Evolutionary conservation across 1,140 invertebrate genomes (phyloP), one percentile per base, ranked within the genome.

Genomic region (Drosophila orosa): DNA sequence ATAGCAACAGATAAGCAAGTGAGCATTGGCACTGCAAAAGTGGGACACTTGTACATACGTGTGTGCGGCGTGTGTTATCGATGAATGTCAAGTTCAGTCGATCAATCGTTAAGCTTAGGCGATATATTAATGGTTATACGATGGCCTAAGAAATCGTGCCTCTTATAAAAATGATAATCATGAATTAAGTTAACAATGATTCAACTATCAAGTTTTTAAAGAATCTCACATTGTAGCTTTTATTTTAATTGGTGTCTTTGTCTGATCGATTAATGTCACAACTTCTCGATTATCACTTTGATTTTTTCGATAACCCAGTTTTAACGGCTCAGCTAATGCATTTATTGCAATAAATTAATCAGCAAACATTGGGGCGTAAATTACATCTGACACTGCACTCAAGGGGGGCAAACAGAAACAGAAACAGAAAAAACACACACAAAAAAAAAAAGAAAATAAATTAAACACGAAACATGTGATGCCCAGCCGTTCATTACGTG

Each of bases 271-370:
- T 13, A 24, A 39, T 29, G 52, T 22, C 33, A 62, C n/a, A 25
- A 13, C 8, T 0, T 3, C 12, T 17, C 17, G 27, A 50, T 31
- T 50, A 50, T 0, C 17, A 37, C 13, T 59, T 31, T 1, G 24
- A 19, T 7, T 39, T 22, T 6, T 24, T 10, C 25, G 33, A 58
- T 57, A 37, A n/a, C 12, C 22, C 13, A 63, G 22, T n/a, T n/a
- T 5, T 13, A 29, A n/a, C n/a, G 52, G 24, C 19, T 13, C 22
- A 3, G 12, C 22, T 61, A 66, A 68, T 68, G 62, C 62, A 68
- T 66, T 68, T 66, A 68, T 52, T 31, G 61, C 66, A 27, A 71
- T 71, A 72, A 71, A 72, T 71, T 71, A 54, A 39, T 19, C 65
- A 22, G 40, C 55, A 45, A 45, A 69, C 65, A 47, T 71, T 71